phyloP scores from a whole-genome alignment of 1,140 invertebrate species.

The Brachionus koreanus region DNA sequence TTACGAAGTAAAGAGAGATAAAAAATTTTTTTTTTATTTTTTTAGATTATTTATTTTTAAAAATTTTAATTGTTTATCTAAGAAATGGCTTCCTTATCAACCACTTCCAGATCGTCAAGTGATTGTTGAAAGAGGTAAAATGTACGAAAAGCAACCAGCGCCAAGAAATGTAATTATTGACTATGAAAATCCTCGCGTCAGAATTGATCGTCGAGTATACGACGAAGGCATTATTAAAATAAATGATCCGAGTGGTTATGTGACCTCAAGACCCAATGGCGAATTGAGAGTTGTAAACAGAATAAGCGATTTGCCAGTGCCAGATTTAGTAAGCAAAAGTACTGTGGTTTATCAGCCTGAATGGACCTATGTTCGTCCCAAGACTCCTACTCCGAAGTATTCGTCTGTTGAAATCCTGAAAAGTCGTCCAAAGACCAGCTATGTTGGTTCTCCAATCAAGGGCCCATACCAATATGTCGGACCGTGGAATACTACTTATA shows the following conservation, averaged over 20 bases:
- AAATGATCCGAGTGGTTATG: constrained; percentile 15
- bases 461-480: background rate
- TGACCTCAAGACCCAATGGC: constrained; percentile 4
- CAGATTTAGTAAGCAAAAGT: constrained; percentile 17
- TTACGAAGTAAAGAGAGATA: background rate
- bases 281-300: constrained; percentile 24
- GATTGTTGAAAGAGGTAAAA: constrained; percentile 41
- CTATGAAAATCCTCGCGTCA: background rate
- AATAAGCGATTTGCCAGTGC: constrained; percentile 23
- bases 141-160: constrained; percentile 37
- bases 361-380: constrained; percentile 37
- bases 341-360: constrained; percentile 6
- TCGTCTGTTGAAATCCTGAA: background rate
- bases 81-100: constrained; percentile 43
- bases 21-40: background rate
- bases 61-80: background rate
- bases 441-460: background rate
- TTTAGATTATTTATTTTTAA: background rate
- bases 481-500: constrained; percentile 40
- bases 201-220: background rate
- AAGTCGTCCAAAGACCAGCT: constrained; percentile 1
- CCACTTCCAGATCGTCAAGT: constrained; percentile 21
- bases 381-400: background rate
- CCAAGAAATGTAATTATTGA: constrained; percentile 41
- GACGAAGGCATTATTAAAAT: constrained; percentile 39